A percentile compares a stretch with the other conserved stretches of the same genome.
These are phyloP conservation scores for Podarcis muralis DNA, from an alignment of 2,113 vertebrate species.

Conservation along the genomic window DNA sequence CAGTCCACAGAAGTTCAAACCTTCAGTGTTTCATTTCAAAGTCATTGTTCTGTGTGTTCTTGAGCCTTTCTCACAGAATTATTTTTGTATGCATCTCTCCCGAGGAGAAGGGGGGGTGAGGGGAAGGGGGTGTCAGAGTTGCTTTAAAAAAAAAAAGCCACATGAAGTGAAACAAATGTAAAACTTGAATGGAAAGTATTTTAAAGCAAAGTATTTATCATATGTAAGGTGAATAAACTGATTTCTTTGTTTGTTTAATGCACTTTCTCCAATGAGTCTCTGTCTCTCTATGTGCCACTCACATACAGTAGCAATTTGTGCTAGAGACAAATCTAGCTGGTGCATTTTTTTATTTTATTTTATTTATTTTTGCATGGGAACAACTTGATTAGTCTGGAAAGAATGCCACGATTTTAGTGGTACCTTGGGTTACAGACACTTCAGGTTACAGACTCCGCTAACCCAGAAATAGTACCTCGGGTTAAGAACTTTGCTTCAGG, in stretches of 20 bases:
- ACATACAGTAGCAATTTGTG: too few relatives aligned
- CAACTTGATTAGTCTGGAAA: not conserved
- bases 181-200: constrained; percentile 74
- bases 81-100: constrained; percentile 64
- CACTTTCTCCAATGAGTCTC: not conserved
- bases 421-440: too few relatives aligned
- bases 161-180: constrained; percentile 67
- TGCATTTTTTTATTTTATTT: too few relatives aligned
- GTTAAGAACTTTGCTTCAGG: too few relatives aligned
- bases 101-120: not conserved
- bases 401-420: not conserved
- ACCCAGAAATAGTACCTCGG: too few relatives aligned
- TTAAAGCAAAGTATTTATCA: constrained; percentile 81
- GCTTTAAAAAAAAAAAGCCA: constrained; percentile 38
- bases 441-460: too few relatives aligned
- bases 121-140: constrained; percentile 26
- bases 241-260: constrained; percentile 46
- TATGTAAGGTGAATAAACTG: constrained; percentile 81
- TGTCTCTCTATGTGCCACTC: not conserved
- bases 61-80: constrained; percentile 45
- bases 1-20: not conserved
- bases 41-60: not conserved
- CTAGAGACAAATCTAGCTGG: not conserved
- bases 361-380: too few relatives aligned
- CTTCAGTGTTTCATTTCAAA: not conserved